These are phyloP conservation scores for Naso thynnoides DNA, from an alignment of 2,797 vertebrate genomes.

Conservation along the genomic window DNA sequence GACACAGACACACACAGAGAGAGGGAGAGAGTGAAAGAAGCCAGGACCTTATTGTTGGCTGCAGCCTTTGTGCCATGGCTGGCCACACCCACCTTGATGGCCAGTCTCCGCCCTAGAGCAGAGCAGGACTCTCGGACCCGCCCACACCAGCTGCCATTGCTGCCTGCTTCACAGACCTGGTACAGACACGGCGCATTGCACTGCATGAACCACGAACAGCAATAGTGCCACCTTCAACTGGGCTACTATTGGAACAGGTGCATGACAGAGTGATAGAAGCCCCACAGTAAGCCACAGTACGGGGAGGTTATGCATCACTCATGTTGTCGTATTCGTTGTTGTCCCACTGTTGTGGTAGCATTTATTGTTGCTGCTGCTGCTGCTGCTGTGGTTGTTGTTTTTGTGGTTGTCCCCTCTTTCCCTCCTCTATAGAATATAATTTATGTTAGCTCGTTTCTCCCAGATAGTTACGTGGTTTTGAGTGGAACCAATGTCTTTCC, in stretches of 20 bases:
- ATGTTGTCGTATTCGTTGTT: constrained; percentile 83
- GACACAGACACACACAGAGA: constrained; percentile 45
- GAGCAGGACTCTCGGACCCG: constrained; percentile 80
- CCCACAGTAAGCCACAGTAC: constrained; percentile 96
- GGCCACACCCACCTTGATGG: constrained; percentile 67
- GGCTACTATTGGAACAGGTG: constrained; percentile 90
- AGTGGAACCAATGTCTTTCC: constrained; percentile 79
- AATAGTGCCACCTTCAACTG: constrained; percentile 85
- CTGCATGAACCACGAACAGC: constrained; percentile 92
- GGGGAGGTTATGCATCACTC: constrained; percentile 94
- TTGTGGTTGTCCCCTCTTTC: constrained; percentile 88
- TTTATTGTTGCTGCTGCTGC: constrained; percentile 66
- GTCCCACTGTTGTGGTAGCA: constrained; percentile 75
- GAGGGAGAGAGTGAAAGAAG: constrained; percentile 58
- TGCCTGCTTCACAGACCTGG: constrained; percentile 85
- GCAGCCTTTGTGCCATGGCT: constrained; percentile 75
- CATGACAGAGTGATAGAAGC: constrained; percentile 95
- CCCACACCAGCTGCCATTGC: constrained; percentile 85
- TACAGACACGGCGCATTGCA: constrained; percentile 85
- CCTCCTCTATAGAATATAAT: constrained; percentile 78
- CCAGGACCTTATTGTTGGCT: constrained; percentile 75
- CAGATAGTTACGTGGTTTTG: constrained; percentile 77
- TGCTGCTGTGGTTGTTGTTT: constrained; percentile 71
- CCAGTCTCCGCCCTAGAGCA: constrained; percentile 79
- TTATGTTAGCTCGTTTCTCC: constrained; percentile 76